These are phyloP conservation scores for Diglossa brunneiventris DNA, from an alignment of 2,113 vertebrate genomes.

Conservation along the genomic window DNA sequence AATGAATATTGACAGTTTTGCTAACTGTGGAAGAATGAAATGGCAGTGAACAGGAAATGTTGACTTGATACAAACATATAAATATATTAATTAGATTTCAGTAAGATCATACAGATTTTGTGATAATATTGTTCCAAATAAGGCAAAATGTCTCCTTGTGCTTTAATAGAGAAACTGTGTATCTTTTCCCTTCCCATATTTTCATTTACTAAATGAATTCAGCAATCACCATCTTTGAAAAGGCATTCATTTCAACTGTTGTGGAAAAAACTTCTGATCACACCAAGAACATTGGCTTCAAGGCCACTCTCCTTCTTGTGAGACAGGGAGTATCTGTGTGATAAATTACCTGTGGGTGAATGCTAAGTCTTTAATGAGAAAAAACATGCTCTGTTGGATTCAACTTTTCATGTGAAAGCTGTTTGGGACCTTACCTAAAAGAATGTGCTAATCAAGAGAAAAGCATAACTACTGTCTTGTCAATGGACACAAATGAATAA, in stretches of 20 bases:
- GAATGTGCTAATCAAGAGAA: slow-evolving; percentile 52
- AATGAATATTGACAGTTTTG: background rate
- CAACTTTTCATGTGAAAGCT: slow-evolving; percentile 39
- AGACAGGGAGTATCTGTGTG: slow-evolving; percentile 16
- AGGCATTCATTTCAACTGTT: background rate
- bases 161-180: background rate
- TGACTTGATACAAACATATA: background rate
- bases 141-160: background rate
- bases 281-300: background rate
- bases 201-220: background rate
- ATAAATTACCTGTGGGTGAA: slow-evolving; percentile 28
- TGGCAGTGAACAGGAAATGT: background rate
- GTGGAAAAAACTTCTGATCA: background rate
- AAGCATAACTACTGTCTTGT: slow-evolving; percentile 25
- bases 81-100: background rate
- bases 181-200: rapidly evolving
- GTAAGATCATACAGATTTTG: background rate
- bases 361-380: slow-evolving; percentile 35
- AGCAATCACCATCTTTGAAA: background rate
- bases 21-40: background rate
- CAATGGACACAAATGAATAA: slow-evolving; percentile 29
- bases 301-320: slow-evolving; percentile 8
- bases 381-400: slow-evolving; percentile 26
- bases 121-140: background rate
- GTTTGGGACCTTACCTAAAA: slow-evolving; percentile 8